phyloP scores from a whole-genome alignment of 2,797 vertebrate species.

The Chaunax sp. region DNA sequence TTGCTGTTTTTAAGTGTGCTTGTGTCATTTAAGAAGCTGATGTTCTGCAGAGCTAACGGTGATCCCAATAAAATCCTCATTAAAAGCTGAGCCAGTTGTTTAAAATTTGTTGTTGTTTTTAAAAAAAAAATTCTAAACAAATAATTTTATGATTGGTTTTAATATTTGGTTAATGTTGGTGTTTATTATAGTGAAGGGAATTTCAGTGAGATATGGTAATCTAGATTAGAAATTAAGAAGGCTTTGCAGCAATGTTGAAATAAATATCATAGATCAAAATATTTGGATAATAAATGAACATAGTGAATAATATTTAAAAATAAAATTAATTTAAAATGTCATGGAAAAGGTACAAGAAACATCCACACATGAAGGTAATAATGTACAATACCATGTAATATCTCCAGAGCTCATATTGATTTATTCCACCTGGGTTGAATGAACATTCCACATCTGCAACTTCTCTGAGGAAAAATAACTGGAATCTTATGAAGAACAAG shows the following conservation, averaged over 20 bases:
- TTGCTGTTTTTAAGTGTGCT: too few relatives aligned
- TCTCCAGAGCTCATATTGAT: slow-evolving; percentile 79
- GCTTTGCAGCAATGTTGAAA: not conserved
- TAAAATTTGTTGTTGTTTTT: not conserved
- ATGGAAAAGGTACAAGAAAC: too few relatives aligned
- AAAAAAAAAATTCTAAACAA: not conserved
- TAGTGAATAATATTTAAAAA: too few relatives aligned
- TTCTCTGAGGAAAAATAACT: slow-evolving; percentile 86
- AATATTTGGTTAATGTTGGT: not conserved
- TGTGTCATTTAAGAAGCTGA: too few relatives aligned
- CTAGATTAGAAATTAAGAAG: not conserved
- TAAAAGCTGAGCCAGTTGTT: not conserved
- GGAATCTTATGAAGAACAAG: slow-evolving; percentile 82
- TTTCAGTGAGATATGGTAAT: not conserved
- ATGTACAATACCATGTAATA: slow-evolving; percentile 57
- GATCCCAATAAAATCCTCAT: too few relatives aligned
- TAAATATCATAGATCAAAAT: not conserved
- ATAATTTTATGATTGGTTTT: too few relatives aligned
- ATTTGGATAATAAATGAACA: not conserved
- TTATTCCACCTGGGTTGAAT: slow-evolving; percentile 85
- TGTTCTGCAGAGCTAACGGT: too few relatives aligned
- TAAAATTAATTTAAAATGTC: too few relatives aligned
- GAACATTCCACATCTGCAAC: slow-evolving; percentile 86
- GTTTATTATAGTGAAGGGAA: not conserved
- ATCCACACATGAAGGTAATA: too few relatives aligned